These are phyloP conservation scores for Coptodon bakossiorum DNA, from an alignment of 2,113 vertebrate species.

Conservation along the genomic window DNA sequence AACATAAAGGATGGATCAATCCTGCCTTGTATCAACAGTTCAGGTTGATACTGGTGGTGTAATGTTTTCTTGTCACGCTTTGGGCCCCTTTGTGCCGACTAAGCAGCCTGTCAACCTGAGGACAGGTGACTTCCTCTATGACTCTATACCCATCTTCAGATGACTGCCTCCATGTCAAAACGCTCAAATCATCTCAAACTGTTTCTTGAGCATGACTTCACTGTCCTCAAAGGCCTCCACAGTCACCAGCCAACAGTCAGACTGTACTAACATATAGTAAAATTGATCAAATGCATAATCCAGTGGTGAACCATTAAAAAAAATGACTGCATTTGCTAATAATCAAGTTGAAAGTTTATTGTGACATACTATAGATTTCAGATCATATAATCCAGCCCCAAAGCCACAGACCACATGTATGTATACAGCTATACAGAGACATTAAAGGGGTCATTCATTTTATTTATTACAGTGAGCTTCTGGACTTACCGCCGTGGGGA, in stretches of 20 bases:
- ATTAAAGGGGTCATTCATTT: not conserved
- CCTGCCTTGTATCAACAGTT: not conserved
- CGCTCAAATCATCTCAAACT: not conserved
- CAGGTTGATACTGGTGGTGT: not conserved
- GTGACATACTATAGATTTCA: not conserved
- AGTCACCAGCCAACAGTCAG: not conserved
- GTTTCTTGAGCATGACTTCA: rapidly evolving
- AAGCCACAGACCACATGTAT: not conserved
- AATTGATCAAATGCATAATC: not conserved
- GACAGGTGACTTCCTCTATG: not conserved
- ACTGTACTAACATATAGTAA: not conserved
- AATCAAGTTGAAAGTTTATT: rapidly evolving
- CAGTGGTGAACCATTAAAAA: not conserved
- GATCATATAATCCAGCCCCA: not conserved
- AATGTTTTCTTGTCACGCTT: not conserved
- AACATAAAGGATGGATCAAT: not conserved
- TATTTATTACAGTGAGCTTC: not conserved
- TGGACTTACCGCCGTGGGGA: constrained; percentile 67
- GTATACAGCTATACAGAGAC: not conserved
- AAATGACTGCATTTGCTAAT: not conserved
- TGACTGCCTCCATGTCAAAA: rapidly evolving
- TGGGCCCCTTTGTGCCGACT: not conserved
- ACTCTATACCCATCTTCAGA: not conserved
- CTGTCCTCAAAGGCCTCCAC: not conserved
- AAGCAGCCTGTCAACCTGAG: not conserved